A percentile compares a stretch with the other conserved stretches of the same genome.
Conservation (phyloP, 2,888 invertebrate genomes). For the Diadegma fenestrale region DNA sequence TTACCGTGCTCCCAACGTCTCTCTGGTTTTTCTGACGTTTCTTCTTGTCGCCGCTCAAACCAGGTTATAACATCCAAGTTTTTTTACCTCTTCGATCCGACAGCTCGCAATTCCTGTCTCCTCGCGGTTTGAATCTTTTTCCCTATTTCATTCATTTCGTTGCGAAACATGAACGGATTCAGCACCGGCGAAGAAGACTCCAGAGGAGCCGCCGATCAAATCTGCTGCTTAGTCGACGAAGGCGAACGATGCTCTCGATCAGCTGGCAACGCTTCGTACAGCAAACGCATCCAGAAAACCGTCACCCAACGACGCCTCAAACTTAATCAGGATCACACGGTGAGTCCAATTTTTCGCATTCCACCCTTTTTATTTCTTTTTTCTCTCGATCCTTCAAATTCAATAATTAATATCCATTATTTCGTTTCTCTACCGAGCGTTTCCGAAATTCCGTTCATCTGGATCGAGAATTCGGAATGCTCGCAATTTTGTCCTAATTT, state of each 20-base stretch:
- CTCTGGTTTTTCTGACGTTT: slow-evolving; percentile 50
- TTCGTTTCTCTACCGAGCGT: too few species aligned
- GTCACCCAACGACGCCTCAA: slow-evolving; percentile 96
- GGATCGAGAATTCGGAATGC: too few species aligned
- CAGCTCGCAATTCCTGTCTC: too few species aligned
- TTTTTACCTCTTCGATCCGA: background rate
- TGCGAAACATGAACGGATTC: slow-evolving; percentile 92
- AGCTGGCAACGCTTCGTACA: slow-evolving; percentile 98
- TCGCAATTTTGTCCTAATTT: too few species aligned
- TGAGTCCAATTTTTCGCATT: slow-evolving; percentile 80
- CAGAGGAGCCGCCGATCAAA: slow-evolving; percentile 94
- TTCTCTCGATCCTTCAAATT: background rate
- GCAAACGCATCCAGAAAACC: slow-evolving; percentile 98
- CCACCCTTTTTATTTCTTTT: background rate
- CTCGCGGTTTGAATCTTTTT: background rate
- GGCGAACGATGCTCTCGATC: slow-evolving; percentile 94
- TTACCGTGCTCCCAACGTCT: slow-evolving; percentile 16
- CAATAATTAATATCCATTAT: background rate
- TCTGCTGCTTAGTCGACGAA: slow-evolving; percentile 97
- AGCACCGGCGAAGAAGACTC: slow-evolving; percentile 97
- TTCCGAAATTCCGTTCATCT: too few species aligned
- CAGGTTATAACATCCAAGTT: slow-evolving; percentile 43
- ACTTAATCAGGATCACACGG: slow-evolving; percentile 93
- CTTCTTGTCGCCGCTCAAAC: background rate
- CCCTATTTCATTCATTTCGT: background rate